Evolutionary conservation across 2,888 invertebrate genomes (phyloP), one percentile per base, ranked within the genome.

Genomic region (Megalurothrips usitatus): DNA sequence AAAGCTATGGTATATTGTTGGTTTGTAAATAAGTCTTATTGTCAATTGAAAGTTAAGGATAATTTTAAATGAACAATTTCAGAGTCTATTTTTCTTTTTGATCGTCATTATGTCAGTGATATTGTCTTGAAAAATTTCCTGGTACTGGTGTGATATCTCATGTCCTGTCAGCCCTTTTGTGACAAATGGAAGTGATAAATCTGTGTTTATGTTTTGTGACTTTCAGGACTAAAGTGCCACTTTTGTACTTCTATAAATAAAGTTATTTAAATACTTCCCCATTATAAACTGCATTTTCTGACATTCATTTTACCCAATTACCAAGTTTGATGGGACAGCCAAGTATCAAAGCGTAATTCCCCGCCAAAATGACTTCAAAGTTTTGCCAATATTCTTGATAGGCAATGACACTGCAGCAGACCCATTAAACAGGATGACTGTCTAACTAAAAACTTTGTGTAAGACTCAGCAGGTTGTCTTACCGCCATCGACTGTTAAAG

Each of bases 231-330:
- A 26, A 75, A 26, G 68, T 75, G 68, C 68, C 68, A 75, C 68
- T 75, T 75, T 75, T 75, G 68, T 75, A 75, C 23, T 75, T 75
- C 68, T 79, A 34, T 48, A 78, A 79, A 49, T 79, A 79, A 79
- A 79, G 48, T 79, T 79, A 48, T 75, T 75, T 75, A 75, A 75
- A 75, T 58, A 26, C 11, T 75, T 75, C 68, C 23, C 26, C 68
- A 75, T 75, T 58, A 75, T 26, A 75, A 10, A 58, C 10, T 19
- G n/a, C 19, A 14, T 14, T 17, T 17, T 58, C 6, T 58, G 81
- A 91, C 94, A 94, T 88, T 97, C 96, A 95, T 92, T 89, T 97
- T 97, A 81, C 97, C 97, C 96, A 43, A 43, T 43, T 43, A 68
- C 68, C 23, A 68, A n/a, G 6, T 4, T 68, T 68, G 68, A 23